phyloP scores from a whole-genome alignment of 2,888 invertebrate species.

The Onthophagus sagittarius region DNA sequence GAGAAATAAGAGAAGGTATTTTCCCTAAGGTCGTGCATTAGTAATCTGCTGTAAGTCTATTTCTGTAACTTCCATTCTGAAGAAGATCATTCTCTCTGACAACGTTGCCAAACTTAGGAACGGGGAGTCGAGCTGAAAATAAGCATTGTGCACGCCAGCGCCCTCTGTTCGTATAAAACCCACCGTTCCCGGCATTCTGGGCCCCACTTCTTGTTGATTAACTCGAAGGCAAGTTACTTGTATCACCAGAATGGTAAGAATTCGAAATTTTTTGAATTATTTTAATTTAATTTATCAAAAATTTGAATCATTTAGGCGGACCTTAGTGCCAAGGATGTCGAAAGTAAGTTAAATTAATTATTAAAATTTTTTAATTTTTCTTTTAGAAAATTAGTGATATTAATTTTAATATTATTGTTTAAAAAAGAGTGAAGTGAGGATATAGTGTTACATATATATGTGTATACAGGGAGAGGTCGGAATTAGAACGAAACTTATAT shows the following conservation, averaged over 20 bases:
- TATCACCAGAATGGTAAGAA: constrained; percentile 26
- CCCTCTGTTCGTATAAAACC: constrained; percentile 74
- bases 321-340: constrained; percentile 81
- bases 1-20: not conserved
- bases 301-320: constrained; percentile 61
- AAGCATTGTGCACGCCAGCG: constrained; percentile 49
- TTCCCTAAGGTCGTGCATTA: not conserved
- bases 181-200: constrained; percentile 61
- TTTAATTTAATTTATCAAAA: constrained; percentile 2
- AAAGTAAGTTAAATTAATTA: constrained; percentile 66
- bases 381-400: constrained; percentile 1
- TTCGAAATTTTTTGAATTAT: constrained; percentile 14
- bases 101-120: constrained; percentile 30
- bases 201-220: constrained; percentile 77
- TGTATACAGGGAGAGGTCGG: not conserved
- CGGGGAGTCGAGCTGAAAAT: constrained; percentile 23
- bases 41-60: not conserved
- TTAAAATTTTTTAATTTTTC: not conserved
- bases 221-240: constrained; percentile 62
- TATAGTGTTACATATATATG: not conserved
- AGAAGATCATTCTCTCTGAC: constrained; percentile 14
- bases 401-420: not conserved
- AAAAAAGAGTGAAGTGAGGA: not conserved
- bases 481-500: constrained; percentile 12
- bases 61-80: not conserved